Conservation (phyloP, 2,797 vertebrate genomes). For the Pangasius djambal region DNA sequence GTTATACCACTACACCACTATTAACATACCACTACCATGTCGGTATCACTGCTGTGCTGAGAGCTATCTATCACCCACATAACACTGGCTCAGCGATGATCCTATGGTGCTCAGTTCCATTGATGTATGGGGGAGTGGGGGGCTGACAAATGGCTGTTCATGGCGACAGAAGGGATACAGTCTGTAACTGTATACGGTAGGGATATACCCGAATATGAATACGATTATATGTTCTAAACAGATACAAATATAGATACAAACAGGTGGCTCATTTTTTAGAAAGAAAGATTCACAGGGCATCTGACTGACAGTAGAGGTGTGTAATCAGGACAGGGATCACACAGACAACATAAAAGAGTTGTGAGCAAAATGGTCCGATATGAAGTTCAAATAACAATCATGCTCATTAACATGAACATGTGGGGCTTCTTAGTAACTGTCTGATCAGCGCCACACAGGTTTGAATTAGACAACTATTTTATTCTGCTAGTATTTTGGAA, state of each 20-base stretch:
- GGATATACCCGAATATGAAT: not conserved
- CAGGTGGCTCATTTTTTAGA: not conserved
- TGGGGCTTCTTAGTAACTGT: not conserved
- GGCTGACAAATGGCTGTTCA: not conserved
- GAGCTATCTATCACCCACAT: constrained; percentile 2
- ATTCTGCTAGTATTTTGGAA: not conserved
- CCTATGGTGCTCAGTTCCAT: not conserved
- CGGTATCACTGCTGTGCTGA: constrained; percentile 2
- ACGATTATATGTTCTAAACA: not conserved
- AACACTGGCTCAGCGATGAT: not conserved
- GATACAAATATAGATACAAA: not conserved
- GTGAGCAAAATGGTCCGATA: not conserved
- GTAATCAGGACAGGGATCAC: not conserved
- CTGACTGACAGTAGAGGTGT: not conserved
- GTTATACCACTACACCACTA: not conserved
- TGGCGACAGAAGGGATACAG: not conserved
- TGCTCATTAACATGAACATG: not conserved
- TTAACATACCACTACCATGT: constrained; percentile 5
- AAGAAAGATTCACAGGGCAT: not conserved
- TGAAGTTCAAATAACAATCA: not conserved
- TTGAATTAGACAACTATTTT: not conserved
- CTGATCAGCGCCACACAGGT: not conserved
- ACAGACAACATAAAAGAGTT: not conserved
- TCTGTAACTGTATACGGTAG: not conserved
- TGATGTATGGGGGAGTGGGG: not conserved